Conservation (phyloP, 1,140 invertebrate genomes). For the Trichonephila inaurata region DNA sequence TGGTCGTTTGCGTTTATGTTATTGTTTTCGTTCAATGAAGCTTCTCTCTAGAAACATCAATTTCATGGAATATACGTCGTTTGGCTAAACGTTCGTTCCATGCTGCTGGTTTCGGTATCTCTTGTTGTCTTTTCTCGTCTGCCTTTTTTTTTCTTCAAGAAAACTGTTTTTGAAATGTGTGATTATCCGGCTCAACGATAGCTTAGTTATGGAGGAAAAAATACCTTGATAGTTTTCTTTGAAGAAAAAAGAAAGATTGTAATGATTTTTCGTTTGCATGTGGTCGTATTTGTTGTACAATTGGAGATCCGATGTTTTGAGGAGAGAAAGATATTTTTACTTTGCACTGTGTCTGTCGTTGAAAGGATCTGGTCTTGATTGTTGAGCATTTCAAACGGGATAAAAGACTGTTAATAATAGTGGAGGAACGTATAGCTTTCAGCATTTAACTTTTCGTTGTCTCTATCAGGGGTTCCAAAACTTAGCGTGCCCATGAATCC, state of each 20-base stretch:
- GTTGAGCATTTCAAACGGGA: neutral
- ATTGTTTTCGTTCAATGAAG: conserved; percentile 52
- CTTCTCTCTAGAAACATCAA: neutral
- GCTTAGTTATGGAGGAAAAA: neutral
- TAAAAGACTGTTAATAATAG: neutral
- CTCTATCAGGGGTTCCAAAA: too few relatives aligned
- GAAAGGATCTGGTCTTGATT: neutral
- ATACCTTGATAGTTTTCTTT: neutral
- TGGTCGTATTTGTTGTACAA: neutral
- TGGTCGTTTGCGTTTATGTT: neutral
- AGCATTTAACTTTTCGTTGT: too few relatives aligned
- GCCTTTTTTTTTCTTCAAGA: neutral
- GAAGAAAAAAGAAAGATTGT: neutral
- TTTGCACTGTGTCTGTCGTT: neutral
- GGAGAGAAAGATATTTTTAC: neutral
- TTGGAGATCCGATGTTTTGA: neutral
- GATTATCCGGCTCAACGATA: neutral
- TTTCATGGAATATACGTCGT: neutral
- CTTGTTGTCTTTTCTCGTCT: neutral
- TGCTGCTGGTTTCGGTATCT: neutral
- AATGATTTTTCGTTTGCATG: neutral
- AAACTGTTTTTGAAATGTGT: neutral
- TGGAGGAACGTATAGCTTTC: too few relatives aligned
- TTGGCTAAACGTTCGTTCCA: conserved; percentile 39
- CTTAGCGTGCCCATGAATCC: too few relatives aligned